These are phyloP conservation scores for Dendrolimus houi DNA, from an alignment of 2,888 invertebrate genomes.

Conservation along the genomic window DNA sequence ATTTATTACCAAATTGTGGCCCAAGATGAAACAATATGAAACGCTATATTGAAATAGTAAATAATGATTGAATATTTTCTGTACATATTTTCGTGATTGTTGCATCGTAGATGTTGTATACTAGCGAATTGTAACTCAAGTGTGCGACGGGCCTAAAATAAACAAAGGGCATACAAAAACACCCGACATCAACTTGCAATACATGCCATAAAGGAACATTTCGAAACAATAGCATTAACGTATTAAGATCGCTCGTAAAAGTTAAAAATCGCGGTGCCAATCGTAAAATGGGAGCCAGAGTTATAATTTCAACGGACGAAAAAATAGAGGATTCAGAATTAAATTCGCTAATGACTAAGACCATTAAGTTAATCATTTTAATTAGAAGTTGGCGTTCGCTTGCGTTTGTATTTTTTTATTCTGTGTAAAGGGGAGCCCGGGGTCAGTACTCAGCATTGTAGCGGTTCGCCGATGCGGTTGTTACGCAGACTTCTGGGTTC, in stretches of 20 bases:
- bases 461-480: not conserved
- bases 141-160: too few relatives aligned
- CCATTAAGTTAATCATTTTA: constrained; percentile 78
- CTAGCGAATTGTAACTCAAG: too few relatives aligned
- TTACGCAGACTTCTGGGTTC: constrained; percentile 1
- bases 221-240: constrained; percentile 31
- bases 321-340: constrained; percentile 65
- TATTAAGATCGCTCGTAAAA: constrained; percentile 44
- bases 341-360: constrained; percentile 75
- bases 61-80: too few relatives aligned
- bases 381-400: constrained; percentile 67
- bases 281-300: constrained; percentile 45
- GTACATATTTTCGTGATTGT: too few relatives aligned
- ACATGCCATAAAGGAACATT: too few relatives aligned
- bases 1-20: too few relatives aligned
- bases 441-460: constrained; percentile 6
- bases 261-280: constrained; percentile 34
- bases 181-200: too few relatives aligned
- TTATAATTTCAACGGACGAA: constrained; percentile 53
- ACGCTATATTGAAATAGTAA: too few relatives aligned
- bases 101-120: too few relatives aligned
- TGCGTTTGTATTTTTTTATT: constrained; percentile 42
- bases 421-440: constrained; percentile 18
- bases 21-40: too few relatives aligned
- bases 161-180: too few relatives aligned